phyloP scores from a whole-genome alignment of 2,888 invertebrate species.

The Carterocephalus palaemon region DNA sequence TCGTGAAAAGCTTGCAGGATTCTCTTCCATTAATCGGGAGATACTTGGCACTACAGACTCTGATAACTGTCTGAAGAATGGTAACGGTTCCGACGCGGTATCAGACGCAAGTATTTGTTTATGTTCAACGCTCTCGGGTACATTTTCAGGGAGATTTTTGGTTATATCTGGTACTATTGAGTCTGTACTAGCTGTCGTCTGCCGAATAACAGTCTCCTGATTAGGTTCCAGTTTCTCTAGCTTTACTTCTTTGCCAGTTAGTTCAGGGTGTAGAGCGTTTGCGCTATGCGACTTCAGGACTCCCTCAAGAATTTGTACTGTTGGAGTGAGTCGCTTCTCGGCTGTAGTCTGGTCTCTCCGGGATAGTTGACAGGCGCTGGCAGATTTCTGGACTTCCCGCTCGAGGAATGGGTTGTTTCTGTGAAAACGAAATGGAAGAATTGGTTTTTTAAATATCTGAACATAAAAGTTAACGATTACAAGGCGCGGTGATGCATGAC shows the following conservation, averaged over 20 bases:
- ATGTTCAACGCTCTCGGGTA: conserved; percentile 37
- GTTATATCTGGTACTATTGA: conserved; percentile 53
- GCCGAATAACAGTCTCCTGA: conserved; percentile 52
- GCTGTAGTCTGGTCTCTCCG: conserved; percentile 57
- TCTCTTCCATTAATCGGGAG: conserved; percentile 50
- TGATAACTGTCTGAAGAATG: conserved; percentile 52
- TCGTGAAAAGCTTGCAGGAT: conserved; percentile 50
- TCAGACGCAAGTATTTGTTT: no score
- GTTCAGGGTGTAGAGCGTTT: conserved; percentile 63
- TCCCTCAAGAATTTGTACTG: conserved; percentile 48
- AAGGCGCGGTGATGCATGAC: no score
- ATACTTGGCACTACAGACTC: conserved; percentile 55
- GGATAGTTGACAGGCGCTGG: conserved; percentile 77
- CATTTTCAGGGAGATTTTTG: conserved; percentile 30
- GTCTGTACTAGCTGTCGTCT: conserved; percentile 54
- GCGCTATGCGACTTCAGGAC: conserved; percentile 71
- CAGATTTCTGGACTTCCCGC: conserved; percentile 82
- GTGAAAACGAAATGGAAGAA: conserved; percentile 26
- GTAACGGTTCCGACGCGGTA: conserved; percentile 33
- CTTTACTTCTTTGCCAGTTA: conserved; percentile 33
- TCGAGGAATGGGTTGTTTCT: conserved; percentile 77
- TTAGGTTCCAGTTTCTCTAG: conserved; percentile 46
- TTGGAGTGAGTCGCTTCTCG: conserved; percentile 52
- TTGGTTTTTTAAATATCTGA: no score
- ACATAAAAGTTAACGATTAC: no score